Percentiles rank a stretch among this genome's conserved stretches.
Evolutionary conservation across 2,797 vertebrate genomes (phyloP).

Genomic region (Fringilla coelebs): DNA sequence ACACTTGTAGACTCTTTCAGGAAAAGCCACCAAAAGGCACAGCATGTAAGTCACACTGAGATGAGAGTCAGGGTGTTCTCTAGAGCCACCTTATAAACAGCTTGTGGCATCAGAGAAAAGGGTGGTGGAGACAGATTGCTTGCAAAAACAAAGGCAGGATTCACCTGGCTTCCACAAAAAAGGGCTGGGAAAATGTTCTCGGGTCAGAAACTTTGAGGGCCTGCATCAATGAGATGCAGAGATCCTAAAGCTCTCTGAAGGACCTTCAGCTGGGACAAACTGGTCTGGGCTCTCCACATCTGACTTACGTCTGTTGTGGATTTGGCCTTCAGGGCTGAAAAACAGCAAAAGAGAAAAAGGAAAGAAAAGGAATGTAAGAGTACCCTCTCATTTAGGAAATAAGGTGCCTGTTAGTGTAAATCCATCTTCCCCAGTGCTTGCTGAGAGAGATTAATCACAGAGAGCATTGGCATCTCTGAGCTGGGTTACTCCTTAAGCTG

Average conservation of each 20-base stretch:
- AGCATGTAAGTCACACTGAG: neutral
- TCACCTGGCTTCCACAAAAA: neutral
- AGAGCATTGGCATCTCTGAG: neutral
- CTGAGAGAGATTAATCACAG: neutral
- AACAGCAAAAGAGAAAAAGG: neutral
- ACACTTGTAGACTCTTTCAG: neutral
- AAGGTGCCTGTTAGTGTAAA: accelerated
- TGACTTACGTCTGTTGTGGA: neutral
- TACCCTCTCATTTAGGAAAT: neutral
- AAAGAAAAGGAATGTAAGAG: neutral
- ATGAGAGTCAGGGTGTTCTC: neutral
- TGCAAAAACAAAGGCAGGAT: neutral
- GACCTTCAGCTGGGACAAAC: neutral
- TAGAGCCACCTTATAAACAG: neutral
- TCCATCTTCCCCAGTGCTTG: neutral
- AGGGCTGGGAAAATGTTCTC: neutral
- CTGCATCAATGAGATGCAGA: neutral
- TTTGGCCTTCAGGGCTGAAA: neutral
- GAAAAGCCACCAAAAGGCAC: neutral
- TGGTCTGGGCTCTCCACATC: neutral
- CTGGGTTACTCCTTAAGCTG: neutral
- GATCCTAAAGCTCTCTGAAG: neutral
- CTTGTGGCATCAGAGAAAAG: neutral
- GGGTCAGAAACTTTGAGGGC: neutral
- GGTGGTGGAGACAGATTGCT: neutral